Conservation (phyloP, 2,888 invertebrate species). For the Criorhina ranunculi region DNA sequence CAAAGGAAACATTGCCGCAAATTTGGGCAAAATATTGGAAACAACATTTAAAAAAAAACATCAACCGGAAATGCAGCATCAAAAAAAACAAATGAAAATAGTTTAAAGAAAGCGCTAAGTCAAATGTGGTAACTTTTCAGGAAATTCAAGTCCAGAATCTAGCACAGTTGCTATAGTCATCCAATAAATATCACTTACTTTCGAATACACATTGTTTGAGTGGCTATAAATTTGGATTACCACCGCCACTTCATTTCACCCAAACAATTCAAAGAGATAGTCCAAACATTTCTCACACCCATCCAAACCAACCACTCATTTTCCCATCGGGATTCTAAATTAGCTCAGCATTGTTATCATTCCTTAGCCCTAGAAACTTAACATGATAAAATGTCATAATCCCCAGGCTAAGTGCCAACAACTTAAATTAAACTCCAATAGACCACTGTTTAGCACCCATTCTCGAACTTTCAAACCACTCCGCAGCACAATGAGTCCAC, state of each 20-base stretch:
- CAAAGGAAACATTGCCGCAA: no score
- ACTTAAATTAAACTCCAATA: conserved; percentile 73
- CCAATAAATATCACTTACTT: conserved; percentile 41
- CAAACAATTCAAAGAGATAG: background rate
- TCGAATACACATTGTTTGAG: conserved; percentile 10
- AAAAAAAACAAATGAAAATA: background rate
- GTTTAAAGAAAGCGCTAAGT: background rate
- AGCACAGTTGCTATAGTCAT: conserved; percentile 8
- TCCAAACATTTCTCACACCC: conserved; percentile 32
- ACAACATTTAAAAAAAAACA: no score
- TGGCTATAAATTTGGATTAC: conserved; percentile 39
- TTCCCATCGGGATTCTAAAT: conserved; percentile 70
- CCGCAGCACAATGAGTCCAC: conserved; percentile 53
- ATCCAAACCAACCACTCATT: conserved; percentile 1
- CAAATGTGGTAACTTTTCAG: background rate
- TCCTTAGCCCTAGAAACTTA: background rate
- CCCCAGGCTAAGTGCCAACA: conserved; percentile 59
- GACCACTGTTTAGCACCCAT: conserved; percentile 74
- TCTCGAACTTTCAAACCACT: conserved; percentile 38
- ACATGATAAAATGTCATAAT: conserved; percentile 62
- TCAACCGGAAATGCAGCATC: no score
- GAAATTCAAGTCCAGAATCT: background rate
- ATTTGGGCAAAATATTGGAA: no score
- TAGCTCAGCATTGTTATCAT: conserved; percentile 59
- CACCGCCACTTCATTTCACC: conserved; percentile 24